A percentile compares a stretch with the other conserved stretches of the same genome.
phyloP scores from a whole-genome alignment of 2,113 vertebrate species.

The Ictidomys tridecemlineatus region DNA sequence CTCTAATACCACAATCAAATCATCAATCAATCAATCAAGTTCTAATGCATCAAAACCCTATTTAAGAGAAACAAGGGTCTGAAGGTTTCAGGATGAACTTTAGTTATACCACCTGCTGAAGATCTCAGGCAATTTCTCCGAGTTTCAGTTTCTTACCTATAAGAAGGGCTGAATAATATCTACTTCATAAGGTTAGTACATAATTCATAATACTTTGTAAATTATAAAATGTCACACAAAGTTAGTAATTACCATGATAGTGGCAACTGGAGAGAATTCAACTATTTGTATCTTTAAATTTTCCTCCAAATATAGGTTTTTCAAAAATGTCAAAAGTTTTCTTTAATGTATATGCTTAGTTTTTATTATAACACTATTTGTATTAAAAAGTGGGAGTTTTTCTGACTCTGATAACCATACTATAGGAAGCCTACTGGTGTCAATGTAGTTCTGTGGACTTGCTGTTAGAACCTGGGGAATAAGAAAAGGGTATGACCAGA shows the following conservation, averaged over 20 bases:
- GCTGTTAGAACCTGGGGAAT: not conserved
- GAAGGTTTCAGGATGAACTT: not conserved
- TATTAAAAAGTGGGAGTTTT: not conserved
- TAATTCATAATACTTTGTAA: not conserved
- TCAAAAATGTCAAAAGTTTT: not conserved
- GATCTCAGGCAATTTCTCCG: not conserved
- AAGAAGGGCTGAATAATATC: not conserved
- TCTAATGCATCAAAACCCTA: not conserved
- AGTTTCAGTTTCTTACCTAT: conserved; percentile 31
- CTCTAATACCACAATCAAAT: not conserved
- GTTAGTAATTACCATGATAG: not conserved
- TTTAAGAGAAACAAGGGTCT: not conserved
- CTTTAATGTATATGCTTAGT: not conserved
- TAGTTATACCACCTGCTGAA: not conserved
- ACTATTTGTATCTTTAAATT: not conserved
- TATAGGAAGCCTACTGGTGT: not conserved
- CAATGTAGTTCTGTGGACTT: not conserved
- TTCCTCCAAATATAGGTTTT: not conserved
- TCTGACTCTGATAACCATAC: not conserved
- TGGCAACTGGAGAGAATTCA: not conserved
- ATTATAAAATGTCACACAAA: not conserved
- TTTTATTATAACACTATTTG: conserved; percentile 32
- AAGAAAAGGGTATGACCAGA: not conserved
- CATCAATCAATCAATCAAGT: too few relatives aligned
- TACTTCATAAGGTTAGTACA: not conserved